Evolutionary conservation across 2,888 invertebrate species (phyloP).

Genomic region (Pyrgus malvae): DNA sequence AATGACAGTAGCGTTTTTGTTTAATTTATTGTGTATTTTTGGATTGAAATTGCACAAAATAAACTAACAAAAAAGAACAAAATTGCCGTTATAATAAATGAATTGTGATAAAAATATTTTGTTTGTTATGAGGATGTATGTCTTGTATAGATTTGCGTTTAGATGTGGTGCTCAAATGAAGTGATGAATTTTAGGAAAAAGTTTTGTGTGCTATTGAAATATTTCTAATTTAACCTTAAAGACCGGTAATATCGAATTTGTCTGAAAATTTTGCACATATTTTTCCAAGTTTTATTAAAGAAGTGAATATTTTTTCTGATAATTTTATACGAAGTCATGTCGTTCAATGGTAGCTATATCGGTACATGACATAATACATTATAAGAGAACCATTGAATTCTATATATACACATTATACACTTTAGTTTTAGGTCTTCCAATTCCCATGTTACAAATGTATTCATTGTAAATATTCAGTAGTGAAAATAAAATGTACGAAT

Average conservation of each 20-base stretch:
- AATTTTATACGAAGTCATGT: constrained; percentile 13
- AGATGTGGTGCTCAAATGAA: constrained; percentile 30
- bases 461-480: constrained; percentile 60
- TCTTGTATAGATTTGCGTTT: constrained; percentile 4
- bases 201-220: neutral
- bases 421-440: constrained; percentile 57
- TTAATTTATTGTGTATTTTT: neutral
- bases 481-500: constrained; percentile 41
- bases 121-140: constrained; percentile 9
- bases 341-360: constrained; percentile 35
- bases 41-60: neutral
- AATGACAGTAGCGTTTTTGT: neutral
- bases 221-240: neutral
- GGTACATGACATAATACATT: constrained; percentile 36
- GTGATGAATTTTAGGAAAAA: constrained; percentile 19
- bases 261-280: neutral
- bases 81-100: constrained; percentile 10
- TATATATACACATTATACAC: constrained; percentile 62
- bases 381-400: constrained; percentile 25
- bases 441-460: constrained; percentile 38
- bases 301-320: neutral
- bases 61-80: neutral
- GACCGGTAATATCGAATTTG: neutral
- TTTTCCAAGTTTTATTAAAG: too few species aligned
- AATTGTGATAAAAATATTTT: constrained; percentile 25